Conservation (phyloP, 2,797 vertebrate species). For the Malacoraja senta region DNA sequence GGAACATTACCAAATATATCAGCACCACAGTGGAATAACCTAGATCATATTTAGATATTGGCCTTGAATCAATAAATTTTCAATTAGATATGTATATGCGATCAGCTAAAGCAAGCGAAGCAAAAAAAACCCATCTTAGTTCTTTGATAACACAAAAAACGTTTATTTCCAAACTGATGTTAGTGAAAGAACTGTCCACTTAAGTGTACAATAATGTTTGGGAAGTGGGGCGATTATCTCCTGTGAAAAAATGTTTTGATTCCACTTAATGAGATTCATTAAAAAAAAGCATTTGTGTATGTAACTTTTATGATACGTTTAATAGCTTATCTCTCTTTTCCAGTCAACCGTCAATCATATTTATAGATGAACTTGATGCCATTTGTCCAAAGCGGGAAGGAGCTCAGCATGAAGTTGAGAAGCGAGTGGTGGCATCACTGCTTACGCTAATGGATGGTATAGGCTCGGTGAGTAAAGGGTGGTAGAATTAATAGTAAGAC, state of each 20-base stretch:
- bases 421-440: constrained; percentile 83
- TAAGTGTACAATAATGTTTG: not conserved
- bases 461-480: constrained; percentile 72
- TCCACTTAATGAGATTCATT: not conserved
- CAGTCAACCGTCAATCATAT: constrained; percentile 83
- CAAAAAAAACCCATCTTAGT: not conserved
- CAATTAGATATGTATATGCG: not conserved
- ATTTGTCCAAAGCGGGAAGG: constrained; percentile 86
- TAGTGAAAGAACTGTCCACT: not conserved
- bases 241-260: not conserved
- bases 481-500: not conserved
- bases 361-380: constrained; percentile 92
- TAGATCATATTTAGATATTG: not conserved
- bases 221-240: not conserved
- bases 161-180: not conserved
- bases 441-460: constrained; percentile 94
- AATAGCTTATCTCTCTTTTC: constrained; percentile 26
- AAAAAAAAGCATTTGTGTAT: not conserved
- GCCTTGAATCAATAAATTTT: not conserved
- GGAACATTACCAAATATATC: not conserved
- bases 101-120: not conserved
- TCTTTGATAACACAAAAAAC: not conserved
- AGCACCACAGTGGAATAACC: not conserved
- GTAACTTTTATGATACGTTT: not conserved
- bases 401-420: constrained; percentile 91